Evolutionary conservation across 2,888 invertebrate species (phyloP).

Genomic region (Synanthedon tipuliformis): DNA sequence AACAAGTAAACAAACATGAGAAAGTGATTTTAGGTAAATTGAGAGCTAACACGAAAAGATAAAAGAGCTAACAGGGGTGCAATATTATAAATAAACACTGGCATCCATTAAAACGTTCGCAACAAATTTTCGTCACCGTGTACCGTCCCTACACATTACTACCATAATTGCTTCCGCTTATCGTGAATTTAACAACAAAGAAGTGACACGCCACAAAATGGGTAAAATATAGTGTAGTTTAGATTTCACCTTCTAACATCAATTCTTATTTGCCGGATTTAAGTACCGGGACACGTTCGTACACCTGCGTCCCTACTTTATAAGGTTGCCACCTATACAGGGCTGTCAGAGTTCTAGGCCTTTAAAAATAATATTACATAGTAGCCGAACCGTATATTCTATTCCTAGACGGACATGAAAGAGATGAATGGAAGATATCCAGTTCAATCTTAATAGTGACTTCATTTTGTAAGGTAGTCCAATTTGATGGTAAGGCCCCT

Average conservation of each 20-base stretch:
- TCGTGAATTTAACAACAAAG: conserved; percentile 61
- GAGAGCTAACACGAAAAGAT: background rate
- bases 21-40: no score
- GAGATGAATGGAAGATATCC: no score
- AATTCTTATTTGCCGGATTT: conserved; percentile 58
- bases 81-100: conserved; percentile 52
- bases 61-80: conserved; percentile 10
- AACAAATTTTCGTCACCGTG: conserved; percentile 60
- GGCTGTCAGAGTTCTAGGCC: no score
- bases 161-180: conserved; percentile 62
- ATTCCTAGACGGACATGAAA: no score
- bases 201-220: conserved; percentile 45
- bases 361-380: no score
- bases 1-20: no score
- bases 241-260: conserved; percentile 51
- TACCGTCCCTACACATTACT: conserved; percentile 60
- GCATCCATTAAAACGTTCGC: conserved; percentile 48
- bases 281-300: conserved; percentile 29
- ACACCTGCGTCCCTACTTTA: conserved; percentile 48
- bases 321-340: background rate
- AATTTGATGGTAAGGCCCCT: no score
- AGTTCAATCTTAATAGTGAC: no score
- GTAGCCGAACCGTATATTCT: no score
- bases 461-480: no score
- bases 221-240: conserved; percentile 54